phyloP scores from a whole-genome alignment of 2,113 vertebrate genomes.

The Lathamus discolor region DNA sequence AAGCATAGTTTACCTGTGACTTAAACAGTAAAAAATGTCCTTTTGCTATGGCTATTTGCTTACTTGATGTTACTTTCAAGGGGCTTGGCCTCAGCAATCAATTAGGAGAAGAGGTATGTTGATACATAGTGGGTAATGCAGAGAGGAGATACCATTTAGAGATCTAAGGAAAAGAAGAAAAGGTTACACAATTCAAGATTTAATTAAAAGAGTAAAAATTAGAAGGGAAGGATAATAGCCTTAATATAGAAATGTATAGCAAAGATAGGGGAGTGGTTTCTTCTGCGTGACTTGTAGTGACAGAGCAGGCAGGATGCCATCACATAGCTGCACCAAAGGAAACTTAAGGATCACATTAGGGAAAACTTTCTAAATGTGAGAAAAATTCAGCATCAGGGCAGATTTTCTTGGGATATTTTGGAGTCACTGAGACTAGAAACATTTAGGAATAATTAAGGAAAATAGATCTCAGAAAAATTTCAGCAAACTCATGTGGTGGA shows the following conservation, averaged over 20 bases:
- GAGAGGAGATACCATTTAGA: neutral
- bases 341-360: neutral
- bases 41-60: neutral
- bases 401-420: neutral
- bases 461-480: neutral
- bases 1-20: neutral
- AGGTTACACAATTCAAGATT: neutral
- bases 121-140: neutral
- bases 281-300: accelerated
- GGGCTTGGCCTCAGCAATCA: neutral
- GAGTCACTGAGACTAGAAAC: neutral
- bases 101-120: neutral
- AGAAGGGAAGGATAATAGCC: neutral
- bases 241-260: neutral
- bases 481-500: accelerated
- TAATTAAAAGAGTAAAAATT: neutral
- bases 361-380: neutral
- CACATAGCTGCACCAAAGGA: accelerated
- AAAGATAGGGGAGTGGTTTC: neutral
- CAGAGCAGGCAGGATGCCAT: neutral
- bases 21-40: neutral
- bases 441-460: neutral
- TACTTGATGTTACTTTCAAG: neutral
- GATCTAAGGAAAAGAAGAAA: neutral
- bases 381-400: neutral